Evolutionary conservation across 1,140 invertebrate genomes (phyloP).

Genomic region (Coelopa frigida): DNA sequence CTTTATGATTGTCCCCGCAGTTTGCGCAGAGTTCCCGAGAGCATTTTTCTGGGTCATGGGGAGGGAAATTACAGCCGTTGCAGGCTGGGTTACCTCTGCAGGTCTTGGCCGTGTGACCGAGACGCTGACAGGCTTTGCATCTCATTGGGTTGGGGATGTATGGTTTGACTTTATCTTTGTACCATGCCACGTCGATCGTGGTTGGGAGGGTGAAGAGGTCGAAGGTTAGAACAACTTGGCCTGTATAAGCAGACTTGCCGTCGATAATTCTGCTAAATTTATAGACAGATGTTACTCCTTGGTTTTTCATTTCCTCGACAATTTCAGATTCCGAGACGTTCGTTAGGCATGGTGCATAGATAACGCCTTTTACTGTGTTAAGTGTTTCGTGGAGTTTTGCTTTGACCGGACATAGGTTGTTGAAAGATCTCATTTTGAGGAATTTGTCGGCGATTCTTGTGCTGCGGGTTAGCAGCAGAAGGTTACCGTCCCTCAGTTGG

Average conservation of each 20-base stretch:
- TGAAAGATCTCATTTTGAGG: conserved; percentile 2
- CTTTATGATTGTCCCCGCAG: no score
- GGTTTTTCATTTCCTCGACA: conserved; percentile 1
- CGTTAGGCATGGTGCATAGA: conserved; percentile 2
- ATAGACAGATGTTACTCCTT: conserved; percentile 3
- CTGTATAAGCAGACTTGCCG: background rate
- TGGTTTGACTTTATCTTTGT: conserved; percentile 3
- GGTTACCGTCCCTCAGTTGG: conserved; percentile 2
- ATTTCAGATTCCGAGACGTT: no score
- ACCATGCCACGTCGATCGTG: conserved; percentile 4
- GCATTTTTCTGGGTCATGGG: background rate
- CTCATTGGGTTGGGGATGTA: conserved; percentile 10
- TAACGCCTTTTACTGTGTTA: conserved; percentile 4
- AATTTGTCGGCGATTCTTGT: conserved; percentile 1
- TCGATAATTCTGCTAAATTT: conserved; percentile 3
- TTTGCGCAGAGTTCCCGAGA: background rate
- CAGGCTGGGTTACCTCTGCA: conserved; percentile 2
- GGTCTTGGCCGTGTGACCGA: conserved; percentile 4
- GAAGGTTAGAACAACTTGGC: no score
- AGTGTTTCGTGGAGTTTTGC: conserved; percentile 8
- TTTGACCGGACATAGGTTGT: conserved; percentile 5
- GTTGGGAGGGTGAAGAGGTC: background rate
- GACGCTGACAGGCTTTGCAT: conserved; percentile 6
- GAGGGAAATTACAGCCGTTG: conserved; percentile 4
- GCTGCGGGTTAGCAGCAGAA: conserved; percentile 2